Evolutionary conservation across 2,113 vertebrate genomes (phyloP), one percentile per base, ranked within the genome.

Genomic region (Petromus typicus): DNA sequence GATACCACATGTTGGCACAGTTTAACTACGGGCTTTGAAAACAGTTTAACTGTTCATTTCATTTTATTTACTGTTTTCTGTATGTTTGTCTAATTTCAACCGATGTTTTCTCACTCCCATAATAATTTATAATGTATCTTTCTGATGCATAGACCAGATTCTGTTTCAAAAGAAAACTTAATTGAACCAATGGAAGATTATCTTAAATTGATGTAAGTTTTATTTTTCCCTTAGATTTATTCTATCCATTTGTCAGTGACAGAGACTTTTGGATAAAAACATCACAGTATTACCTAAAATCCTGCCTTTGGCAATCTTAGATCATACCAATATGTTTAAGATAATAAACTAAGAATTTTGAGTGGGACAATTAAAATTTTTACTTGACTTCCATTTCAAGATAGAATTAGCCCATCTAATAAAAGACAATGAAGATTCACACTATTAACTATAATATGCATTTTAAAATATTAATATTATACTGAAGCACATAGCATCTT

Each of bases 361-460:
- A 90, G 27, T 71, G 48, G 22, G 67, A 17, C 12, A 83, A 85
- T 89, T 94, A 80, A 40, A 63, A 59, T 61, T 87, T 76, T 61
- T 85, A 56, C 48, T 95, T 92, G 45, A 85, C 5, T 88, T 22
- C 32, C 34, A 88, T 86, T 88, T 30, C 83, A 61, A 79, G 90
- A 69, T 45, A 93, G 5, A 75, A 32, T 64, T 64, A 76, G 1
- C 61, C 37, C 17, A 61, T 17, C 43, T 89, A 92, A 79, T 57
- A 73, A 88, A 92, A 75, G 48, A 87, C 93, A 95, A 79, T 16
- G 59, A 1, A 59, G 9, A 6, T 64, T 86, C 23, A 86, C 25
- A 45, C 20, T 51, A 10, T 94, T 25, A 86, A 79, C 84, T 78
- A 83, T 6, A 87, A 37, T 10, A 71, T 45, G 22, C 22, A 59